Percentiles rank a stretch among this genome's conserved stretches.
Evolutionary conservation across 2,797 vertebrate species (phyloP).

Genomic region (Erpetoichthys calabaricus): DNA sequence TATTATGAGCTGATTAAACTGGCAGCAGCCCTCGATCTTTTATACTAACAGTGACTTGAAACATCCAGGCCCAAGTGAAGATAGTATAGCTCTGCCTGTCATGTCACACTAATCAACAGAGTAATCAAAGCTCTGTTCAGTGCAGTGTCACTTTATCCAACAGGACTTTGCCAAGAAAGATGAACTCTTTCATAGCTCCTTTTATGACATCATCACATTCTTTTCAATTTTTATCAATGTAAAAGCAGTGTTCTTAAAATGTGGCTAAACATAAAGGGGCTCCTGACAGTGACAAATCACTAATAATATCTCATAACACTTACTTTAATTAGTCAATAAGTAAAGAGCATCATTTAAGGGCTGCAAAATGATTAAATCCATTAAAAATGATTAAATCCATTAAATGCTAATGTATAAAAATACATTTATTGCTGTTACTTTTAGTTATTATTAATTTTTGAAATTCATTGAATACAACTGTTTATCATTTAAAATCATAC

Average conservation of each 20-base stretch:
- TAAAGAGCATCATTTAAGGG: too few relatives aligned
- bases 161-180: conserved; percentile 2
- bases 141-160: conserved; percentile 10
- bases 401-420: too few relatives aligned
- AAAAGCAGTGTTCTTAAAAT: neutral
- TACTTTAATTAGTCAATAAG: too few relatives aligned
- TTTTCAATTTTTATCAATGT: conserved; percentile 4
- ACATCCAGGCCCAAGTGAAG: conserved; percentile 28
- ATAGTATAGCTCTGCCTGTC: conserved; percentile 42
- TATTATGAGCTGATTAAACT: conserved; percentile 30
- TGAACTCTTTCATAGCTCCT: conserved; percentile 10
- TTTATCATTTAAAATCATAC: too few relatives aligned
- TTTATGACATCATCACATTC: neutral
- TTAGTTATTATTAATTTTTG: too few relatives aligned
- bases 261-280: too few relatives aligned
- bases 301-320: too few relatives aligned
- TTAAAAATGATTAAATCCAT: too few relatives aligned
- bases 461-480: too few relatives aligned
- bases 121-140: conserved; percentile 21
- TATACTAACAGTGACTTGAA: conserved; percentile 36
- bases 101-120: conserved; percentile 37
- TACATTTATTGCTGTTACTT: too few relatives aligned
- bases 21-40: conserved; percentile 41
- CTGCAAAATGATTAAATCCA: too few relatives aligned
- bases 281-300: too few relatives aligned